Evolutionary conservation across 30 jellyfish, hydroid and myxozoan genomes (phyloP), one percentile per base, ranked within the genome.

Genomic region (Hydractinia symbiolongicarpus): DNA sequence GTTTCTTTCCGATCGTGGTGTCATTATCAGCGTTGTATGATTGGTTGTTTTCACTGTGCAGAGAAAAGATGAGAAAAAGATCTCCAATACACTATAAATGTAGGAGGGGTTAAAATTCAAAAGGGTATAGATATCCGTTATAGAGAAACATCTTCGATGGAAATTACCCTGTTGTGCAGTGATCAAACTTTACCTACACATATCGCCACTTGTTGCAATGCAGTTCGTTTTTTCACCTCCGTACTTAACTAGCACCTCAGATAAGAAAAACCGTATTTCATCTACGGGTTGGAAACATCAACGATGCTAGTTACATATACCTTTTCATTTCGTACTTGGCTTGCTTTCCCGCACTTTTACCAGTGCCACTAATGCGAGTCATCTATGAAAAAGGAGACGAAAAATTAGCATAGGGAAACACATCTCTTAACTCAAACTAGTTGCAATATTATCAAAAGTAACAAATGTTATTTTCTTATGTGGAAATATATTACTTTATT

Each of bases 301-400:
- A 72, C 53, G 88, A 61, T 74, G 90, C 81, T 83, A 67, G 85
- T 19, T 53, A 56, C 13, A 7, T 16, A 55, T 83, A 90, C 97
- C 95, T 86, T 91, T 67, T 86, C 54, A 75, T 78, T n/a, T 82
- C 96, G 67, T 78, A 83, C 69, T 91, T 91, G 52, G 61, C 88
- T 55, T 85, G 94, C 78, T 81, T 83, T 56, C 56, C 83, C 57
- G 73, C 72, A n/a, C 64, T 55, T 55, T 91, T 91, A 9, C 95
- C 98, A 78, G 90, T 73, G 7, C 98, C 96, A 83, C 98, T 91
- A 20, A 83, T 79, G 7, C 89, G 84, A 13, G 92, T 84, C 71
- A 82, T 67, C 97, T 90, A 72, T n/a, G n/a, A 50, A 66, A 53
- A 61, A 83, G 9, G 21, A 7, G 52, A 64, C 17, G 15, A 30